Base-by-base conservation (phyloP, 2,113 vertebrate genomes). In the Bothrops jararaca region DNA sequence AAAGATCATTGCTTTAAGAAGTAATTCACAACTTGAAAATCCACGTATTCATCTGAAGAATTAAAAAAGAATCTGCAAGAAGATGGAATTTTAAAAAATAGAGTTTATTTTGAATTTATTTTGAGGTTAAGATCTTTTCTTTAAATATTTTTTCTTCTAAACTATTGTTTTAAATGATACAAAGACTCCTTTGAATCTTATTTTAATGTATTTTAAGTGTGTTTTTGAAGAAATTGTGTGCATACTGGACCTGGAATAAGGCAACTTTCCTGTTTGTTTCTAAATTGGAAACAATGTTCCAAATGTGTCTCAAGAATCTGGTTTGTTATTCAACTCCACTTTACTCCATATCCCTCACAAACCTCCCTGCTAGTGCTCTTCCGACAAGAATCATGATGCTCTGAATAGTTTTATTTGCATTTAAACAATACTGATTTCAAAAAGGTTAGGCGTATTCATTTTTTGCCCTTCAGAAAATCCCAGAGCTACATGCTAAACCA, bases 241-340 rank as follows among this genome's bases (percentile, higher is more conserved):
- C 90, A 54, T 96, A 96, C 97, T 97, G 97, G 97, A 96, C 95
- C 95, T 94, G n/a, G 53, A 57, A 96, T 92, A 97, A 96, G 97
- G 95, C 95, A 97, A 96, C 92, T 97, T 96, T 97, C 93, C 96
- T 94, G 89, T 97, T 98, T 98, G 92, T 91, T 97, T 93, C 95
- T 93, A 96, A 90, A 95, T 97, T 98, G 97, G 97, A 93, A 93
- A 97, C 95, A 91, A 97, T 97, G 95, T 95, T 96, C 96, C 93
- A 93, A 96, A 96, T 93, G 96, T 97, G 96, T 95, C 96, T 92
- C 96, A 94, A 95, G 94, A 96, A 95, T 52, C 88, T 6, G 26
- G 94, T 92, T 92, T 93, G 85, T 90, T n/a, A 91, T 94, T 93
- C 91, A 92, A 26, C 60, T 45, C 1, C 13, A 23, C 24, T 89